These are phyloP conservation scores for Fissipunctia ypsillon DNA, from an alignment of 2,888 invertebrate species.

Conservation along the genomic window DNA sequence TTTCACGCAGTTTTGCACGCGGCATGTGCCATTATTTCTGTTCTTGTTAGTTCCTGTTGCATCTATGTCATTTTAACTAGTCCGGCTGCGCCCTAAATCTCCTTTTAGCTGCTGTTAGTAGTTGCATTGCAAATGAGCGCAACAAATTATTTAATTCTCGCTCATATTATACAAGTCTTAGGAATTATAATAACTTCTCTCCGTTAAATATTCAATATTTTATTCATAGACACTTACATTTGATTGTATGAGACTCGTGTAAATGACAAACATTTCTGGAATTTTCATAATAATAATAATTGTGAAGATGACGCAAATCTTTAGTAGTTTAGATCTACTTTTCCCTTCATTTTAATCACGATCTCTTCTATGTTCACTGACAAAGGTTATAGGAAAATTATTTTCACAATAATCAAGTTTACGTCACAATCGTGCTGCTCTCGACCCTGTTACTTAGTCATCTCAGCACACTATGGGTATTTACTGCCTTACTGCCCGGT, in stretches of 20 bases:
- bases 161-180: slow-evolving; percentile 31
- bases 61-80: slow-evolving; percentile 33
- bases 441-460: slow-evolving; percentile 11
- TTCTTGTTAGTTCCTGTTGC: slow-evolving; percentile 40
- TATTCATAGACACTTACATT: not conserved
- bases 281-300: slow-evolving; percentile 7
- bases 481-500: not conserved
- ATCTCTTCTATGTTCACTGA: slow-evolving; percentile 8
- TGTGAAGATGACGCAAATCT: slow-evolving; percentile 6
- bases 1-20: slow-evolving; percentile 26
- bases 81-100: slow-evolving; percentile 30
- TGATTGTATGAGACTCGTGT: slow-evolving; percentile 3
- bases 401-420: slow-evolving; percentile 21
- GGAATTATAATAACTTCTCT: slow-evolving; percentile 28
- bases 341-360: slow-evolving; percentile 3
- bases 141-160: slow-evolving; percentile 32
- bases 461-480: not conserved
- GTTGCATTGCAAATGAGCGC: slow-evolving; percentile 36
- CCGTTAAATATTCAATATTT: slow-evolving; percentile 23
- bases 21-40: slow-evolving; percentile 42
- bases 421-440: slow-evolving; percentile 15
- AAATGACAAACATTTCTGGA: not conserved
- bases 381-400: slow-evolving; percentile 28
- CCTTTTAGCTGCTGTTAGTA: slow-evolving; percentile 35
- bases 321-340: not conserved